Conservation (phyloP, 2,797 vertebrate genomes). For the Aselliscus stoliczkanus region DNA sequence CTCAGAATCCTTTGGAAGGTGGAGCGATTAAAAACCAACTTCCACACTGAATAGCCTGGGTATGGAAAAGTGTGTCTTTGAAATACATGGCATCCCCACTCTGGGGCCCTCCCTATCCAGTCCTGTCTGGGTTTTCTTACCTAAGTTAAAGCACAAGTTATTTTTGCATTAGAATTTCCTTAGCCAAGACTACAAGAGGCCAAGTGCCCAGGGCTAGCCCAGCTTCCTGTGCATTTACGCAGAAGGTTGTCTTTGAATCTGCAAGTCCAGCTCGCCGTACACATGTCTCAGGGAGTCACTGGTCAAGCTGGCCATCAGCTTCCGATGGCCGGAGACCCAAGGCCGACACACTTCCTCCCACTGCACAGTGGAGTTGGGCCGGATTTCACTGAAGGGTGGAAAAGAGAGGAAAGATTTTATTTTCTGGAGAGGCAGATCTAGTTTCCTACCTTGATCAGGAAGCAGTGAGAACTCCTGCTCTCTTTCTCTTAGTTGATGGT, state of each 20-base stretch:
- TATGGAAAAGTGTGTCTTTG: neutral
- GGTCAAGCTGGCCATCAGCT: constrained; percentile 88
- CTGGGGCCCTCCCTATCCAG: neutral
- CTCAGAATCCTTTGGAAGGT: constrained; percentile 66
- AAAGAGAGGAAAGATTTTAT: constrained; percentile 35
- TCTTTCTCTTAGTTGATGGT: neutral
- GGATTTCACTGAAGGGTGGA: constrained; percentile 77
- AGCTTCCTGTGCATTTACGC: constrained; percentile 32
- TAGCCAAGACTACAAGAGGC: neutral
- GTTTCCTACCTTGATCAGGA: neutral
- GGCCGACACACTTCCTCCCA: constrained; percentile 84
- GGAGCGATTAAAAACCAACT: constrained; percentile 57
- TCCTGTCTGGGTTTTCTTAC: neutral
- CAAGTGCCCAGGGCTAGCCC: neutral
- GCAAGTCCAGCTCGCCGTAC: constrained; percentile 82
- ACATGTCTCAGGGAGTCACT: constrained; percentile 86
- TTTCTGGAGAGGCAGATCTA: neutral
- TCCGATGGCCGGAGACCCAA: constrained; percentile 79
- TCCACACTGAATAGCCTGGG: neutral
- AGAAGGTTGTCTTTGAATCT: constrained; percentile 72
- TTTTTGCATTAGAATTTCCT: neutral
- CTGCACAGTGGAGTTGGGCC: constrained; percentile 76
- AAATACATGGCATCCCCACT: neutral
- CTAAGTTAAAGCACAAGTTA: constrained; percentile 53
- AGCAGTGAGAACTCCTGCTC: neutral